Base-by-base conservation (phyloP, 2,113 vertebrate genomes). In the Sporophila hypoxantha region DNA sequence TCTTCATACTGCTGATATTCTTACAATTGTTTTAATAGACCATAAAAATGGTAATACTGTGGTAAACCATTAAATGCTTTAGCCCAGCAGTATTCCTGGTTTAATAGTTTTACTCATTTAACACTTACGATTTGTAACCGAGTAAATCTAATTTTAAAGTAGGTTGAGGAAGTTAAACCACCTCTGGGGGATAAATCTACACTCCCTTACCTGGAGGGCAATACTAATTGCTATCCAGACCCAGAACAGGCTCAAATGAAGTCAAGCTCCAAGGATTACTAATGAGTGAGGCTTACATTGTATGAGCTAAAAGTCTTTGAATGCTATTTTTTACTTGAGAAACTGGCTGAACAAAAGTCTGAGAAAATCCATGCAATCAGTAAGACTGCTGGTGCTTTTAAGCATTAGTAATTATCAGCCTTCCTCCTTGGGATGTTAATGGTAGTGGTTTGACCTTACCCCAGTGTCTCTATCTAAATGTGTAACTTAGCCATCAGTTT, bases 131-230 rank as follows among this genome's bases (percentile, higher is more conserved):
- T 97, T 96, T 96, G 96, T 93, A 96, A 95, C 95, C 20, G 69
- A 96, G 96, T 96, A 95, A 96, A 97, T 97, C 96, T 97, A 90
- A 96, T 96, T 96, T 96, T 92, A 95, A 96, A 96, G 95, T 95
- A 92, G 91, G 96, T 84, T 93, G 90, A 94, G 93, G 91, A 94
- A 95, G 91, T 92, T 87, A 91, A 95, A 89, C 80, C 56, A 88
- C 93, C 92, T 92, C 92, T 50, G 56, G 94, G 96, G 94, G 94
- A 94, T 74, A 88, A 92, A 94, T 88, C 79, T 76, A 68, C 44
- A 82, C 87, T 92, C 59, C 37, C 68, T 89, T 93, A 95, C 88
- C 90, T 94, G 93, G 85, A 95, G 80, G 94, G 95, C 92, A 95
- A 89, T 94, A 42, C 91, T 93, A 85, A 92, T 88, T 93, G 76